A percentile compares a stretch with the other conserved stretches of the same genome.
These are phyloP conservation scores for Prionailurus bengalensis DNA, from an alignment of 2,113 vertebrate genomes.

Conservation along the genomic window DNA sequence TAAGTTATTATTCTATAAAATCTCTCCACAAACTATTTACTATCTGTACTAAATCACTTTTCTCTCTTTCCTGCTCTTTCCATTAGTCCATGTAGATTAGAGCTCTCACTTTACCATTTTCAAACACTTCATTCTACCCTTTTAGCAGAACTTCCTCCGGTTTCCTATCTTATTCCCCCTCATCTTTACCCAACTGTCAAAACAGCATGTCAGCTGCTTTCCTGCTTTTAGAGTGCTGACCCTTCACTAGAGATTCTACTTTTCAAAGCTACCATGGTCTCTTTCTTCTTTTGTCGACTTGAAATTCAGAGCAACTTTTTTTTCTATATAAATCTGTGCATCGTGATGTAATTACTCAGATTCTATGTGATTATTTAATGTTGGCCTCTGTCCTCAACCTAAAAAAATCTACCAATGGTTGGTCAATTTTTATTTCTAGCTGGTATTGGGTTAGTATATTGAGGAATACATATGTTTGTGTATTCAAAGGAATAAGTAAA, in stretches of 20 bases:
- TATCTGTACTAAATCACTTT: conserved; percentile 31
- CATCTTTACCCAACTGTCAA: conserved; percentile 30
- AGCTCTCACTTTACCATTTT: conserved; percentile 24
- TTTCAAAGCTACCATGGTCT: background rate
- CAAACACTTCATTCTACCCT: conserved; percentile 15
- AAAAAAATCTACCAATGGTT: conserved; percentile 38
- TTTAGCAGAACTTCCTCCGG: conserved; percentile 1
- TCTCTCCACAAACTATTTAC: conserved; percentile 53
- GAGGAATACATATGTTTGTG: background rate
- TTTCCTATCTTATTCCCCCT: background rate
- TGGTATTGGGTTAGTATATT: conserved; percentile 46
- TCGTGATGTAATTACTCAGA: conserved; percentile 24
- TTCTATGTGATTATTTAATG: conserved; percentile 48
- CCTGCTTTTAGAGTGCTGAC: background rate
- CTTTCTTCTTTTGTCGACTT: conserved; percentile 51
- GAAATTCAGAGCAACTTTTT: conserved; percentile 41
- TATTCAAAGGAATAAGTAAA: conserved; percentile 22
- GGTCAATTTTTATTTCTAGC: background rate
- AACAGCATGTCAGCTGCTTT: background rate
- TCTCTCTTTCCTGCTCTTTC: conserved; percentile 56
- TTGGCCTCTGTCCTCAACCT: conserved; percentile 36
- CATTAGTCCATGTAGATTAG: background rate
- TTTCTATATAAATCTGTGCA: background rate
- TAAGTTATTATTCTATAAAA: conserved; percentile 42
- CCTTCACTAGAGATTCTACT: background rate